Base-by-base conservation (phyloP, 2,797 vertebrate genomes). In the Sphenodon punctatus region DNA sequence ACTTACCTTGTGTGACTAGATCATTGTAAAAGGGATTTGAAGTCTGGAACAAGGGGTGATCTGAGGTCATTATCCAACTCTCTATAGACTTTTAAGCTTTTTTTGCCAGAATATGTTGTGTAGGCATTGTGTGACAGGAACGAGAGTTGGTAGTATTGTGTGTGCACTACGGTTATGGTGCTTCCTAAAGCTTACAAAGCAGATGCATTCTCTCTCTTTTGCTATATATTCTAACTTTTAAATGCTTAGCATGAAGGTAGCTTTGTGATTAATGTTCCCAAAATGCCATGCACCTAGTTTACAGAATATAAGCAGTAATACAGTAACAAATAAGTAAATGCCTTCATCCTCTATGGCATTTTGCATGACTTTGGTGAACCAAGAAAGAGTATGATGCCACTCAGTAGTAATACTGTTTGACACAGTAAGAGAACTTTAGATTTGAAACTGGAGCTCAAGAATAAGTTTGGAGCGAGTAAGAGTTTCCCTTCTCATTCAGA, bases 391-490 rank as follows among this genome's bases (percentile, higher is more conserved):
- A 2, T 3, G 38, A 42, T 49, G 17, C 10, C 53, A 67, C 67
- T 32, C n/a, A 20, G 1, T 69, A 60, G 75, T 58, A 78, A 82
- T 72, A 83, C 58, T 89, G 61, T 45, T 68, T 78, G 71, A 88
- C 67, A 71, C 36, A 34, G 73, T 85, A 86, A 86, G 78, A 65
- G 75, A 75, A 68, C 45, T 82, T 49, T 2, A 4, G 56, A 27
- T 17, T 5, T 76, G 80, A 89, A 91, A 80, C 61, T 67, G 39
- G 55, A 45, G 66, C 73, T 83, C 75, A 61, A 84, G 86, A 78
- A n/a, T n/a, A n/a, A n/a, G n/a, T n/a, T 84, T 90, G 81, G 78
- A 67, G 5, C 23, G 58, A 65, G 23, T 8, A 46, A 10, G 12
- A n/a, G 1, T 71, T 65, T n/a, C 65, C 2, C 25, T 34, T 68